Conservation (phyloP, 2,797 vertebrate genomes). For the Pterois miles region DNA sequence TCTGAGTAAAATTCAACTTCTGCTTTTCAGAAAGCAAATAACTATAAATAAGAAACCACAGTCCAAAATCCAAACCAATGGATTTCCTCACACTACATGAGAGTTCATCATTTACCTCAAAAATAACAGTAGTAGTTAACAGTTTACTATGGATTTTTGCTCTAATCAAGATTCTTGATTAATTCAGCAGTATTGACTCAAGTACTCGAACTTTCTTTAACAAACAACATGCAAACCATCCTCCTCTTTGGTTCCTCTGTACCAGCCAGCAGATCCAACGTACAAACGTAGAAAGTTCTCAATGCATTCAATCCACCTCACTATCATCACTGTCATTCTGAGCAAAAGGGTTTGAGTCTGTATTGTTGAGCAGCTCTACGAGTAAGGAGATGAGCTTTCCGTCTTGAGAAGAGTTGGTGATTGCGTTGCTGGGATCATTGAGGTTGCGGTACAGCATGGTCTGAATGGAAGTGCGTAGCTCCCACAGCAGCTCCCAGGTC, state of each 20-base stretch:
- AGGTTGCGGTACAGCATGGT: slow-evolving; percentile 92
- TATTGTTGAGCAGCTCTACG: slow-evolving; percentile 88
- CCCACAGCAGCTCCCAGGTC: slow-evolving; percentile 89
- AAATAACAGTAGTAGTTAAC: not conserved
- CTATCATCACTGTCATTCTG: slow-evolving; percentile 26
- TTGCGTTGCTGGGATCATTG: slow-evolving; percentile 67
- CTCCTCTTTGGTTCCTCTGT: slow-evolving; percentile 4
- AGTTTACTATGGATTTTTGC: not conserved
- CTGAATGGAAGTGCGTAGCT: slow-evolving; percentile 89
- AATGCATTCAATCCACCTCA: slow-evolving; percentile 69
- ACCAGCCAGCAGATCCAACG: slow-evolving; percentile 1
- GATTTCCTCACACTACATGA: not conserved
- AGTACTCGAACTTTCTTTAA: not conserved
- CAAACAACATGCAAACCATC: not conserved
- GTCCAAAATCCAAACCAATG: slow-evolving; percentile 40
- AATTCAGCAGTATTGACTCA: not conserved
- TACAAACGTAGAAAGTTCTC: not conserved
- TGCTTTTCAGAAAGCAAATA: slow-evolving; percentile 54
- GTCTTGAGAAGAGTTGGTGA: slow-evolving; percentile 80
- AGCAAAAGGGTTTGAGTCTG: slow-evolving; percentile 44
- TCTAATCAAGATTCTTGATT: not conserved
- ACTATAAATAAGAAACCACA: not conserved
- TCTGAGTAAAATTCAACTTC: slow-evolving; percentile 33
- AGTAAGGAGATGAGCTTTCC: slow-evolving; percentile 88
- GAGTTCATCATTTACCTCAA: slow-evolving; percentile 22